Conservation (phyloP, 1,140 invertebrate species). For the Ericerus pela region DNA sequence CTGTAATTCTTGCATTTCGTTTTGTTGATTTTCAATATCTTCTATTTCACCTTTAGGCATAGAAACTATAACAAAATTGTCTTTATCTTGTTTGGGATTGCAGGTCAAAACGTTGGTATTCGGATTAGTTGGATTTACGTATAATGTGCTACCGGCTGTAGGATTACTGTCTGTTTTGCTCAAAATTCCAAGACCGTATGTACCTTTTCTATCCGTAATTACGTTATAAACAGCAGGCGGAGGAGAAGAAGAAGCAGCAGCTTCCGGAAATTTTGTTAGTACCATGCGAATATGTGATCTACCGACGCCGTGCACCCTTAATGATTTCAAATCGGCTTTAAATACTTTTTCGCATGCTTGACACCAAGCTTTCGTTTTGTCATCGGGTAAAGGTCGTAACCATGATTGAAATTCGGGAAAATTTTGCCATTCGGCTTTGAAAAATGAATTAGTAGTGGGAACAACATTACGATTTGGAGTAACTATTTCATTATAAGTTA, state of each 20-base stretch:
- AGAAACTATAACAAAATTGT: conserved; percentile 3
- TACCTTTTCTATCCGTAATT: conserved; percentile 16
- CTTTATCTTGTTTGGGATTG: conserved; percentile 7
- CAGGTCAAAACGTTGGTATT: conserved; percentile 4
- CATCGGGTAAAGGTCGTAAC: conserved; percentile 18
- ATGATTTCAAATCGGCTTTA: conserved; percentile 21
- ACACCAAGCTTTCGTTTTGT: conserved; percentile 22
- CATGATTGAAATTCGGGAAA: conserved; percentile 21
- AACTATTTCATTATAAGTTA: background rate
- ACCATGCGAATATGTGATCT: conserved; percentile 19
- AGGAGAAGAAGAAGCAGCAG: conserved; percentile 10
- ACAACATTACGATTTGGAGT: background rate
- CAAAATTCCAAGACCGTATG: conserved; percentile 16
- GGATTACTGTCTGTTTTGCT: conserved; percentile 16
- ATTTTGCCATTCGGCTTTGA: conserved; percentile 19
- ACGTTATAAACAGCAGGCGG: conserved; percentile 16
- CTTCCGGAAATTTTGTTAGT: conserved; percentile 13
- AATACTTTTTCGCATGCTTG: conserved; percentile 21
- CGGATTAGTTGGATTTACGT: conserved; percentile 18
- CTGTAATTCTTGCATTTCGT: background rate
- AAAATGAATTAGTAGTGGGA: background rate
- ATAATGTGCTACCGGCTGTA: conserved; percentile 15
- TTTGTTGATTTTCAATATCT: background rate
- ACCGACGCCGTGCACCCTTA: conserved; percentile 18
- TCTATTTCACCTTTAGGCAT: conserved; percentile 1